phyloP scores from a whole-genome alignment of 2,113 vertebrate species.

The Otolemur garnettii region DNA sequence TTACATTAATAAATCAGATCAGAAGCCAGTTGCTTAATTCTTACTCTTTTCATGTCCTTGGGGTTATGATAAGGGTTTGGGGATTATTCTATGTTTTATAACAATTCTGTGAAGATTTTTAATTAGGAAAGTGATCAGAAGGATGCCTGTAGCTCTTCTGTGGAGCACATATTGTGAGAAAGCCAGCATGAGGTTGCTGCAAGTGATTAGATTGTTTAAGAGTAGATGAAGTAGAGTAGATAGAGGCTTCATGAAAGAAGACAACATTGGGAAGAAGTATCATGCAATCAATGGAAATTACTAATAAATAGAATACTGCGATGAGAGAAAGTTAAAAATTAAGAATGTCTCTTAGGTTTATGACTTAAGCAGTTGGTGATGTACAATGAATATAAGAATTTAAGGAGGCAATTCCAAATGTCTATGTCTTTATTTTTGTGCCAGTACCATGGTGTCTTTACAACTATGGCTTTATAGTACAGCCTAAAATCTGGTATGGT shows the following conservation, averaged over 20 bases:
- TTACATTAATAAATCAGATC: background rate
- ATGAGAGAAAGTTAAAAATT: constrained; percentile 1
- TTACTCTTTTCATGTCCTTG: background rate
- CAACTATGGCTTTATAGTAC: too few species aligned
- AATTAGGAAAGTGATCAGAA: background rate
- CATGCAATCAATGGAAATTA: background rate
- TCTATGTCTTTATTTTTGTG: too few species aligned
- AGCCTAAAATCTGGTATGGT: too few species aligned
- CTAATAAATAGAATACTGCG: background rate
- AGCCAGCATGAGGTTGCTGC: background rate
- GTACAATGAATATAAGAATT: background rate
- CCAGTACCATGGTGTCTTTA: too few species aligned
- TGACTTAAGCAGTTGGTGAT: background rate
- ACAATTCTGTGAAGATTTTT: background rate
- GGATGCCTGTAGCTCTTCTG: background rate
- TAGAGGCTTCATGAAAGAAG: background rate
- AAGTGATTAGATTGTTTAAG: background rate
- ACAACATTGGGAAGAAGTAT: background rate
- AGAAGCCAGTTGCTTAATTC: background rate
- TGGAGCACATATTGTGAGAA: background rate
- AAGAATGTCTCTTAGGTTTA: background rate
- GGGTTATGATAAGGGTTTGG: background rate
- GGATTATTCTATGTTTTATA: background rate
- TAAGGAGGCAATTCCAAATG: background rate
- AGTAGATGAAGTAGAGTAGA: background rate